Percentiles rank a stretch among this genome's conserved stretches.
phyloP scores from a whole-genome alignment of 1,140 invertebrate species.

The Drosophila virilis region DNA sequence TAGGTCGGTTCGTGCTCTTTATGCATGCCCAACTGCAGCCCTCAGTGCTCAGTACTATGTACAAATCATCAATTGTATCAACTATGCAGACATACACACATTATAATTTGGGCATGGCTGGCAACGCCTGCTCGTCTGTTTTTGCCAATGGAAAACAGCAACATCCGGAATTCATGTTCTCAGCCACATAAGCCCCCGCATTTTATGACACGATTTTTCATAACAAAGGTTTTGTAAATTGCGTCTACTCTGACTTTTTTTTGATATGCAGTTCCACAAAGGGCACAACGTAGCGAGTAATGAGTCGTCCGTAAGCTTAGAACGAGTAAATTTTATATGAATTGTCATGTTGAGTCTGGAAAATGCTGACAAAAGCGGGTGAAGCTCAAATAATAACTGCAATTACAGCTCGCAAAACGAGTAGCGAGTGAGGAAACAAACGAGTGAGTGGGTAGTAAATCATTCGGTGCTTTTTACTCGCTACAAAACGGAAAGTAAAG shows the following conservation, averaged over 20 bases:
- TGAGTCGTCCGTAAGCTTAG: slow-evolving; percentile 7
- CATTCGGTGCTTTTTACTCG: no score
- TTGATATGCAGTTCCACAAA: no score
- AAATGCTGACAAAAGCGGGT: background rate
- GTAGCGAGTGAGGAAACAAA: background rate
- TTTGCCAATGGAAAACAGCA: slow-evolving; percentile 11
- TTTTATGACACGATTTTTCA: slow-evolving; percentile 37
- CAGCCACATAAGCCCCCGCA: background rate
- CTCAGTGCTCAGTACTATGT: background rate
- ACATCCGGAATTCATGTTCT: background rate
- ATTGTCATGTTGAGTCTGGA: background rate
- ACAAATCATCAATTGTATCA: slow-evolving; percentile 47
- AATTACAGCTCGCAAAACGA: no score
- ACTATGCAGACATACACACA: slow-evolving; percentile 11
- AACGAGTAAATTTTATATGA: slow-evolving; percentile 1
- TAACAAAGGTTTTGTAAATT: slow-evolving; percentile 29
- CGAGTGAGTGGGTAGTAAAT: no score
- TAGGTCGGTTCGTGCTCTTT: slow-evolving; percentile 31
- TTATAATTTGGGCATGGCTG: slow-evolving; percentile 35
- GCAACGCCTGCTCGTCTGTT: slow-evolving; percentile 35
- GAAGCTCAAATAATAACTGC: no score
- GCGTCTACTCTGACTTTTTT: slow-evolving; percentile 10
- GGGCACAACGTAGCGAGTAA: slow-evolving; percentile 3
- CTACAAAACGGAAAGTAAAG: background rate
- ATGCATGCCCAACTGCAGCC: slow-evolving; percentile 19